Evolutionary conservation across 2,888 invertebrate genomes (phyloP), one percentile per base, ranked within the genome.

Genomic region (Maniola hyperantus): DNA sequence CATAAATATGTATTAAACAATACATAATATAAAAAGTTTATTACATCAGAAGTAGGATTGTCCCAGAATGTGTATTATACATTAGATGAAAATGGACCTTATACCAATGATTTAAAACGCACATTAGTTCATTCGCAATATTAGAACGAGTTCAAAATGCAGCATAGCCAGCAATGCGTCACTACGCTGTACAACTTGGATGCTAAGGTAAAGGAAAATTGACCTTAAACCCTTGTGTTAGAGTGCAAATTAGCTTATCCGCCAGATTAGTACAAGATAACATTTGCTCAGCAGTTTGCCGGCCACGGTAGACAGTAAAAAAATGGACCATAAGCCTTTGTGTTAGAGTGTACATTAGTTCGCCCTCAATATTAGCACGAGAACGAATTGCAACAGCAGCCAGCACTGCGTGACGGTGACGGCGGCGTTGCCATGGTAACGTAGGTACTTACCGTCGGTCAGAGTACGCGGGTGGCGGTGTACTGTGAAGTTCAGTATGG

Each of bases 371-470:
- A 89, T 73, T n/a, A 81, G 70, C 2, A 85, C 80, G 64, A 89
- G 72, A 46, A 86, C 44, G 7, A 85, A 64, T 62, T 88, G 84
- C 64, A 81, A 72, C 44, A 88, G 44, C 54, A 83, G 79, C 75
- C 84, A 83, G 70, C 78, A 80, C 73, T 85, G 84, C 2, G 84
- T 82, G 58, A 84, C 74, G 0, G 82, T 74, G 48, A 78, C 81
- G 5, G 84, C 87, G 15, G 85, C 77, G 80, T 83, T 87, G 78
- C 83, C 84, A 71, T 83, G 78, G 71, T 80, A 77, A 42, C 78
- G 78, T 58, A 72, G 62, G 42, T 79, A 87, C 89, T 89, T 88
- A 90, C 89, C 89, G 69, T 78, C 79, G 64, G 77, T 65, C 64
- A 82, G 76, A n/a, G 77, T 72, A 67, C 81, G 82, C 46, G 82